Base-by-base conservation (phyloP, 2,113 vertebrate species). In the Oryzias melastigma region DNA sequence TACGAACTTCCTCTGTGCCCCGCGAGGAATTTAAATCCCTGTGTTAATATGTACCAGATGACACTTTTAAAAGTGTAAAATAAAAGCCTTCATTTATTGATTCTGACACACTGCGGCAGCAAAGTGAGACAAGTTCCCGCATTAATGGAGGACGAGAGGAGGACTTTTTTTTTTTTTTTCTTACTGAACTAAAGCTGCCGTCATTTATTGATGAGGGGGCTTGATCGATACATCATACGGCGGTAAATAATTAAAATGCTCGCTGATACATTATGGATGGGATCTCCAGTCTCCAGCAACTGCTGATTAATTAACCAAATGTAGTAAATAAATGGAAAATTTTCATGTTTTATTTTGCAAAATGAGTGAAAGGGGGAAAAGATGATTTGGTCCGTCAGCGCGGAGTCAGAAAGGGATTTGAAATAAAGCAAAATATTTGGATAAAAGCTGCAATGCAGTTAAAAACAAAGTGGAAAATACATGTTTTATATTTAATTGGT, bases 171-270 rank as follows among this genome's bases (percentile, higher is more conserved):
- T 7, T 56, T 3, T 7, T 15, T 24, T 20, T 7, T 27, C 40
- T 14, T 16, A n/a, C 7, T 4, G 40, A 4, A 42, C 12, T 24
- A n/a, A 1, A 5, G 50, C 16, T 45, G 16, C 17, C 3, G 14
- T 43, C 15, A 20, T 50, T 62, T 41, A 58, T 66, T 58, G 54
- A 67, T 42, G 53, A 67, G 42, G 50, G 51, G 22, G 1, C 16
- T 53, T 46, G 62, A 67, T 77, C 49, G 18, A 57, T 71, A 47
- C 59, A 17, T 54, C 27, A 10, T 45, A 29, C 22, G 27, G 40
- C 43, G 5, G 44, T 42, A 53, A 40, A 62, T 1, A 35, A 59
- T 27, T 2, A 46, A 69, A 45, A 46, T 5, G 51, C 63, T 64
- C 7, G 2, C 40, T 46, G 59, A 18, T 65, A 19, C 22, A 46